Evolutionary conservation across 64 coral and sea anemone genomes (phyloP).

Genomic region (Hydrozoanthus tunicans): DNA sequence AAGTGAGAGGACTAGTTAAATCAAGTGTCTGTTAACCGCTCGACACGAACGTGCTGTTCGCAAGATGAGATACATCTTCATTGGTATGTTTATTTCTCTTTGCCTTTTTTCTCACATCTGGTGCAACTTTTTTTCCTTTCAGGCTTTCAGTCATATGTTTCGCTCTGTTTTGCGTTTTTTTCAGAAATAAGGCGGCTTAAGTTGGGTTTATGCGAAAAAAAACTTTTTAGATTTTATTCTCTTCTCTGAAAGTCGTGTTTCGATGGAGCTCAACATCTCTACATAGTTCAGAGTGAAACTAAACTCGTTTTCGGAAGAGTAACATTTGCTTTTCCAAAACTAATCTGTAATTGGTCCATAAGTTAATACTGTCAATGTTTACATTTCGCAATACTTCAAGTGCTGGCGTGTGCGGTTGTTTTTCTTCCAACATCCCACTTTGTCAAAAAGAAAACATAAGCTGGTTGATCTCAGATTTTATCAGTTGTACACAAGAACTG

Average conservation of each 20-base stretch:
- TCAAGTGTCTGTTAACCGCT: slow-evolving; percentile 27
- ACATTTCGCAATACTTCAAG: neutral
- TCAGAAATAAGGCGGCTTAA: too few species aligned
- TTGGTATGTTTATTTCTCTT: slow-evolving; percentile 16
- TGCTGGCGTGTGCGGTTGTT: neutral
- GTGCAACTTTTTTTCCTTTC: too few species aligned
- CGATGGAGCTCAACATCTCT: too few species aligned
- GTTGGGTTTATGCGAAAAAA: too few species aligned
- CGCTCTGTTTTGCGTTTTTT: neutral
- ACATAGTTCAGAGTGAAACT: too few species aligned
- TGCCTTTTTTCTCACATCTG: neutral
- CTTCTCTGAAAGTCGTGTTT: too few species aligned
- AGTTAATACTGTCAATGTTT: neutral
- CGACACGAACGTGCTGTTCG: neutral
- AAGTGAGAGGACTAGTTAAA: neutral
- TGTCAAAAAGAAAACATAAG: neutral
- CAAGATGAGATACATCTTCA: slow-evolving; percentile 48
- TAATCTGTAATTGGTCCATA: slow-evolving; percentile 17
- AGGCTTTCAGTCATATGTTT: neutral
- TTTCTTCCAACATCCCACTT: slow-evolving; percentile 11
- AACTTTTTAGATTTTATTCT: too few species aligned
- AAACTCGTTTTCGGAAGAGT: too few species aligned
- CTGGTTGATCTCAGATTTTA: slow-evolving; percentile 32
- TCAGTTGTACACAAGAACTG: slow-evolving; percentile 25
- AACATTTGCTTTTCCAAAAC: neutral